Evolutionary conservation across 2,797 vertebrate species (phyloP).

Genomic region (Tauraco hartlaubi): DNA sequence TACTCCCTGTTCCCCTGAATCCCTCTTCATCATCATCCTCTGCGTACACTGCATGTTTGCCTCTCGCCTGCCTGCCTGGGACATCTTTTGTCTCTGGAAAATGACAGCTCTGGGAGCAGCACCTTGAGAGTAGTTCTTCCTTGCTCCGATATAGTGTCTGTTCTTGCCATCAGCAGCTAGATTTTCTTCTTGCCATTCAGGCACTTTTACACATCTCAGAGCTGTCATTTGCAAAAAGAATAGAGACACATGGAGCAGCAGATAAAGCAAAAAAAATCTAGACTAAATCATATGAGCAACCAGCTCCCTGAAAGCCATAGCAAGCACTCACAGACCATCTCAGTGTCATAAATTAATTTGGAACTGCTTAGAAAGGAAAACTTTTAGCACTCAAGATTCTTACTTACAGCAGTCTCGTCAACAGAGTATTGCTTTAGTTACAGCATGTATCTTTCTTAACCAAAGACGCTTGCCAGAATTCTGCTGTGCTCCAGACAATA

Average conservation of each 20-base stretch:
- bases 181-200: background rate
- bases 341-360: conserved; percentile 2
- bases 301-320: background rate
- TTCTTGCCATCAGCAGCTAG: background rate
- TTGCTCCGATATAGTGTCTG: accelerated
- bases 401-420: background rate
- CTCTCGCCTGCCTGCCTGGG: background rate
- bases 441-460: background rate
- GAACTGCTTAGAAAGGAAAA: conserved; percentile 5
- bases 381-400: background rate
- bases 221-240: background rate
- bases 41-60: background rate
- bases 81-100: background rate
- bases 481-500: background rate
- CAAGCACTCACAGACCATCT: background rate
- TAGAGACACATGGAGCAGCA: background rate
- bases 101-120: background rate
- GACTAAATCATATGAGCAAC: background rate
- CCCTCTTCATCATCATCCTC: background rate
- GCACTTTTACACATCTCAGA: background rate
- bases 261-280: background rate
- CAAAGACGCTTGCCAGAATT: background rate
- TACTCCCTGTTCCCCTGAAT: background rate
- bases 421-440: conserved; percentile 2
- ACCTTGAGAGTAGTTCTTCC: background rate